Conservation (phyloP, 1,140 invertebrate species). For the Papilio aristodemus region DNA sequence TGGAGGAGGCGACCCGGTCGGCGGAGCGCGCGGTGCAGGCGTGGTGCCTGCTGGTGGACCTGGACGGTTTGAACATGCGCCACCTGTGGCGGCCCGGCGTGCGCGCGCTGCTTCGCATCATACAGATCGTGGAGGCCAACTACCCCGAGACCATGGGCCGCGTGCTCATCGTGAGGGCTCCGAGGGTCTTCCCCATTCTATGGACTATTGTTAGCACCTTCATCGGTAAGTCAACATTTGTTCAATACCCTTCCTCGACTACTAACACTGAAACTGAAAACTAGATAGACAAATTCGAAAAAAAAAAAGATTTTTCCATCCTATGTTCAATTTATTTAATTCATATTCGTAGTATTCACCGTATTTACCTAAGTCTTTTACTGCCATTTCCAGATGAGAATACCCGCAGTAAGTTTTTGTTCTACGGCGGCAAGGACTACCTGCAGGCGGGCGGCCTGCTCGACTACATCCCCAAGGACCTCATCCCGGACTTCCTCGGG, state of each 20-base stretch:
- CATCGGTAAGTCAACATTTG: slow-evolving; percentile 80
- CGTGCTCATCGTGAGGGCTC: slow-evolving; percentile 93
- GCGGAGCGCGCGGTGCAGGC: slow-evolving; percentile 90
- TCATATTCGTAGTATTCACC: too few relatives aligned
- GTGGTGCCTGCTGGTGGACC: slow-evolving; percentile 95
- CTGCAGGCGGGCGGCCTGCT: slow-evolving; percentile 88
- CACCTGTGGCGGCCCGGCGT: slow-evolving; percentile 97
- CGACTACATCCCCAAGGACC: slow-evolving; percentile 92
- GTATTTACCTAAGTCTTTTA: too few relatives aligned
- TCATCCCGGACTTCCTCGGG: slow-evolving; percentile 95
- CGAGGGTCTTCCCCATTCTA: slow-evolving; percentile 96
- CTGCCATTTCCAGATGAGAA: slow-evolving; percentile 89
- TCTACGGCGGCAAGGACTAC: slow-evolving; percentile 94
- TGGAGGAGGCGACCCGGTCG: slow-evolving; percentile 90
- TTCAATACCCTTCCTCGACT: too few relatives aligned
- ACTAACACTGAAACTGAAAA: too few relatives aligned
- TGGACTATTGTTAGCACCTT: slow-evolving; percentile 98
- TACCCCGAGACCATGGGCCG: slow-evolving; percentile 97
- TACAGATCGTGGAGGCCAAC: slow-evolving; percentile 96
- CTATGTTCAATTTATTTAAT: too few relatives aligned
- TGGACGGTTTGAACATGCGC: slow-evolving; percentile 97
- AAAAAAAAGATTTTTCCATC: too few relatives aligned
- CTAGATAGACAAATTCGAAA: too few relatives aligned
- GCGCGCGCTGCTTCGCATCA: slow-evolving; percentile 93
- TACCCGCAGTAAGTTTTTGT: slow-evolving; percentile 96